Evolutionary conservation across 1,140 invertebrate genomes (phyloP), one percentile per base, ranked within the genome.

Genomic region (Tribolium madens): DNA sequence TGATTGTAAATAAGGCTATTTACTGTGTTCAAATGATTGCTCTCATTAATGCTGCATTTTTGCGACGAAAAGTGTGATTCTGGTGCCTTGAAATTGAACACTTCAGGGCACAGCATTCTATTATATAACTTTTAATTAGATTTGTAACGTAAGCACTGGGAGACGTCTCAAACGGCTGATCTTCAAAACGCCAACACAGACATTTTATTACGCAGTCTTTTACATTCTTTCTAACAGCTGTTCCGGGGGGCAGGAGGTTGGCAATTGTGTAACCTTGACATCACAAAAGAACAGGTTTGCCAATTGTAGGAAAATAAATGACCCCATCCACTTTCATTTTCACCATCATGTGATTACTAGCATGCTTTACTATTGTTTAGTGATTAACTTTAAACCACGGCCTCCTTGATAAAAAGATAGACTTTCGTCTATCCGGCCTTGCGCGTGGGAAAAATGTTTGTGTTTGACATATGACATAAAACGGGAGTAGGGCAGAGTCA

Each of bases 51-150:
- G 75, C 81, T 71, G 21, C 81, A 80, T 68, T 80, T 78, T 74
- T 85, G 75, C 33, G 81, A 75, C 36, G 83, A 79, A 70, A 86
- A 84, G 77, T 81, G 69, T 78, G 86, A 83, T 76, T 80, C 75
- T 15, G 88, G 86, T 77, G 87, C 82, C 79, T 84, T 83, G 75
- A 89, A 88, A 52, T 88, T 83, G 87, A 87, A 90, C 57, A 88
- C 85, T 86, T 89, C 86, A 60, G 90, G 89, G 83, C 86, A 87
- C 77, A 89, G 85, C 89, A 90, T 90, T 85, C 84, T 86, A 83
- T 79, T 75, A 78, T 72, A n/a, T 71, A 64, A 64, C 57, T 64
- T 21, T 21, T 64, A 33, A 33, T 64, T 31, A 33, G 12, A 36
- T 64, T 64, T 26, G 36, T 64, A 64, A 33, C 10, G 10, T 12